Base-by-base conservation (phyloP, 2,113 vertebrate genomes). In the Platycercus adscitus region DNA sequence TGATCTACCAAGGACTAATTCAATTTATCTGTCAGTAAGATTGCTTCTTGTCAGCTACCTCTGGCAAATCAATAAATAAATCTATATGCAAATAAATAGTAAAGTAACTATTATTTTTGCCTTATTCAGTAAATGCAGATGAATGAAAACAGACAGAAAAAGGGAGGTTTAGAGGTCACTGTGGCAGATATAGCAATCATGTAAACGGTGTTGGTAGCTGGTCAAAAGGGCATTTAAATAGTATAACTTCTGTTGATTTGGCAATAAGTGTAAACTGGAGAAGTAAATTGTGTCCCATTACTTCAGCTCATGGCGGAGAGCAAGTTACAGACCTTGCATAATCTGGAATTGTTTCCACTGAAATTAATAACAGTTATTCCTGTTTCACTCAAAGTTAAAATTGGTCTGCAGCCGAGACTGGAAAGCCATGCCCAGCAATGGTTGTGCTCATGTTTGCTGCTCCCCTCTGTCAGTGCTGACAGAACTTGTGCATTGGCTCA, bases 21-120 rank as follows among this genome's bases (percentile, higher is more conserved):
- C 56, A 92, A 68, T 94, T 87, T 82, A 69, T 75, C 49, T 88
- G 70, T 66, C 81, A 73, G 21, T 72, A 39, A 81, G 78, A 85
- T 56, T 49, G 23, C 24, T 56, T 82, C 33, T 56, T 82, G 52
- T 55, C 75, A 82, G 56, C 66, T 85, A 82, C 61, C 43, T 81
- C 37, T 95, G 41, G 56, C 20, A 88, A 85, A 79, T 76, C 85
- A 89, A 72, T 85, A 46, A 65, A 71, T 66, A 88, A 91, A 94
- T 89, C 53, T 83, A 65, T 63, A 82, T 69, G 41, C 35, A 93
- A 95, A 95, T 82, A 65, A 94, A 66, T 49, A 77, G 31, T 49
- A 39, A 84, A 33, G 11, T 64, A 64, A 44, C 50, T 73, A 66
- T 33, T 71, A 24, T 58, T 65, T 66, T 89, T 79, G 55, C 17